These are phyloP conservation scores for Colletes latitarsis DNA, from an alignment of 1,140 invertebrate genomes.

Conservation along the genomic window DNA sequence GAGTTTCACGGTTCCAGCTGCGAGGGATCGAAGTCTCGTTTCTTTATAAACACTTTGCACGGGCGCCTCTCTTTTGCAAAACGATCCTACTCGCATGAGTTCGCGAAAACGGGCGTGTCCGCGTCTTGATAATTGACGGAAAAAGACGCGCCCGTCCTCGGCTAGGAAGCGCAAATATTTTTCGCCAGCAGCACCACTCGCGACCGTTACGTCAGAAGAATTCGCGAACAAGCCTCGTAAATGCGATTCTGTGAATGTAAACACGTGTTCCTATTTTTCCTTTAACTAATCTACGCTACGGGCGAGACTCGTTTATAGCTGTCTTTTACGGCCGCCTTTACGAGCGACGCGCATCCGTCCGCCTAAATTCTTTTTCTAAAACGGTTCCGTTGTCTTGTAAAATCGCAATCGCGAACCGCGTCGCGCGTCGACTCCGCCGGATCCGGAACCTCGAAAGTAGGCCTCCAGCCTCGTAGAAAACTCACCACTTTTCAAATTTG, in stretches of 20 bases:
- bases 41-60: too few relatives aligned
- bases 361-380: constrained; percentile 2
- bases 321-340: constrained; percentile 35
- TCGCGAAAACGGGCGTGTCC: not conserved
- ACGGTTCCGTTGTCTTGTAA: not conserved
- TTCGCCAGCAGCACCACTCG: not conserved
- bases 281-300: constrained; percentile 41
- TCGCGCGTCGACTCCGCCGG: not conserved
- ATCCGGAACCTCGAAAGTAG: too few relatives aligned
- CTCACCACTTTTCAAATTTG: too few relatives aligned
- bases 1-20: too few relatives aligned
- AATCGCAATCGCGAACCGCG: not conserved
- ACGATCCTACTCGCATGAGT: not conserved
- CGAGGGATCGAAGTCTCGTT: too few relatives aligned
- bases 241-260: constrained; percentile 38
- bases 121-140: not conserved
- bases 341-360: constrained; percentile 16
- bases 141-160: not conserved
- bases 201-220: constrained; percentile 21
- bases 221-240: constrained; percentile 24
- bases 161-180: constrained; percentile 27
- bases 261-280: constrained; percentile 38
- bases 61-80: too few relatives aligned
- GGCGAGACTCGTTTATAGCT: constrained; percentile 27
- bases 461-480: too few relatives aligned